Percentiles rank a stretch among this genome's conserved stretches.
Conservation (phyloP, 2,113 vertebrate species). For the Etheostoma cragini region DNA sequence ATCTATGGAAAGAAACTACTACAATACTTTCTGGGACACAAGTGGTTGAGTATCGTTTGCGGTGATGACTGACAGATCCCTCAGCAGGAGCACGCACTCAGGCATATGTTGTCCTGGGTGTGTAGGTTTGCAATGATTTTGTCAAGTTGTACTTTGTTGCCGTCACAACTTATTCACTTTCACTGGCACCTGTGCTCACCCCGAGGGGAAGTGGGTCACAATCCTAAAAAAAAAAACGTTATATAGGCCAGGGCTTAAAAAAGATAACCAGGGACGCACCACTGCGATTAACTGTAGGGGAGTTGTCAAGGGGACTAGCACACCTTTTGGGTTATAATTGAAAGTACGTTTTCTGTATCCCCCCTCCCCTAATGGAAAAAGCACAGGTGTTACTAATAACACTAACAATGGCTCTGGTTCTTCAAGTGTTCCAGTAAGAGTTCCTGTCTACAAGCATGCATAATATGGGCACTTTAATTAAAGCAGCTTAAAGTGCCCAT, state of each 20-base stretch:
- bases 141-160: constrained; percentile 20
- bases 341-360: background rate
- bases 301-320: constrained; percentile 17
- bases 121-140: constrained; percentile 3
- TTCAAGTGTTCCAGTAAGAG: background rate
- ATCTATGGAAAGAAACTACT: background rate
- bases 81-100: background rate
- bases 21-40: background rate
- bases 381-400: background rate
- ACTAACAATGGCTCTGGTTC: background rate
- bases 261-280: constrained; percentile 42
- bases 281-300: constrained; percentile 12
- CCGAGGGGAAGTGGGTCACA: constrained; percentile 49
- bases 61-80: background rate
- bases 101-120: background rate
- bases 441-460: background rate
- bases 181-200: constrained; percentile 15
- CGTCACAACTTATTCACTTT: constrained; percentile 52
- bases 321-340: background rate
- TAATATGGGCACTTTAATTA: too few species aligned
- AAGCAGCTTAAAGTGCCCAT: too few species aligned
- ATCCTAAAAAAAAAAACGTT: constrained; percentile 36
- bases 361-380: background rate
- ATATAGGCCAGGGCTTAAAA: constrained; percentile 52
- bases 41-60: background rate